Evolutionary conservation across 2,888 invertebrate species (phyloP), one percentile per base, ranked within the genome.

Genomic region (Octodonta nipae): DNA sequence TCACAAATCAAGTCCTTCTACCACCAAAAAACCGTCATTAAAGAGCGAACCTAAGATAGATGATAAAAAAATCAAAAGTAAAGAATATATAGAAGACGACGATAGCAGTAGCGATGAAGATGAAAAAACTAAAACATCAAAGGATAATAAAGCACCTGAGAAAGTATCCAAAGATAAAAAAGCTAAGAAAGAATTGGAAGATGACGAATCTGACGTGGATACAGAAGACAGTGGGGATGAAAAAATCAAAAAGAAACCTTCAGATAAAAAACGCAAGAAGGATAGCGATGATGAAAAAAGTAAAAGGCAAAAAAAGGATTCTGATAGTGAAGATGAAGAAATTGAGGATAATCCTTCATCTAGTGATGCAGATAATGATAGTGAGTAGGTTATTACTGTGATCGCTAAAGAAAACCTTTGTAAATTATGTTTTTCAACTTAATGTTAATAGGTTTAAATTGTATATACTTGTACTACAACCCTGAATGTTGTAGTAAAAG

Each of bases 21-120:
- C 15, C 14, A 26, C 30, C 24, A 24, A 20, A 20, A 17, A 13
- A 15, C 4, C n/a, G 17, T 38, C 2, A 35, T 58, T 27, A 40
- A 56, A 7, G 40, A 51, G 1, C 28, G 20, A 27, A 15, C 14
- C 33, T 6, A 41, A 33, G 28, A 13, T 67, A 44, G 46, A 55
- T 15, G 64, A 66, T 6, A 61, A 70, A 1, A 62, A 72, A 11
- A 89, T 82, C 59, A 91, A 88, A 56, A 91, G 91, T 56, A 91
- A 88, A 58, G 92, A 93, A 62, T 93, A 87, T 51, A 85, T 93
- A 28, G 84, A 81, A 11, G 81, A 77, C 32, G 75, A 78, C 37
- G 76, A 76, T 44, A 68, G 71, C 32, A 73, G 73, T 49, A 77
- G 75, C 16, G 72, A 70, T 5, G 73, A 70, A 13, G 72, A 71